Evolutionary conservation across 2,888 invertebrate genomes (phyloP).

Genomic region (Saturnia pavonia): DNA sequence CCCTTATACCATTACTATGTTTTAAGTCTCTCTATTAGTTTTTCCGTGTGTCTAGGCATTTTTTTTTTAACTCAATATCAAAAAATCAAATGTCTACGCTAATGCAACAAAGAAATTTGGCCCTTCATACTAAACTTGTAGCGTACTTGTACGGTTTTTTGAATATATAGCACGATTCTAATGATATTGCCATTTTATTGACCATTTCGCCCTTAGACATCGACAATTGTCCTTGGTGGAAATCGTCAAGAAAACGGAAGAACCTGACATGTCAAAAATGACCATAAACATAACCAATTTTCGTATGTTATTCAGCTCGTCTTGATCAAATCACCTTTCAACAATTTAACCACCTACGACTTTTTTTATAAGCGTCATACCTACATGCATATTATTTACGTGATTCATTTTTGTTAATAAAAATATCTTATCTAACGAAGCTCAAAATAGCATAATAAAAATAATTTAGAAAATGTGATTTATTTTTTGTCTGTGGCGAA

Average conservation of each 20-base stretch:
- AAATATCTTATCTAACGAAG: neutral
- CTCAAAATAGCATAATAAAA: neutral
- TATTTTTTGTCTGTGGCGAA: neutral
- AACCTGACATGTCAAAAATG: neutral
- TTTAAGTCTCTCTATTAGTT: too few relatives aligned
- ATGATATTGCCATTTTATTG: neutral
- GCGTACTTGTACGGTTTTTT: too few relatives aligned
- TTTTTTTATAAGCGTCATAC: neutral
- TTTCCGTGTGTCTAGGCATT: too few relatives aligned
- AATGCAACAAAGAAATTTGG: too few relatives aligned
- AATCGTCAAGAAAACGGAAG: neutral
- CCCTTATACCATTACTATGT: too few relatives aligned
- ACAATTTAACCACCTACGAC: conserved; percentile 3
- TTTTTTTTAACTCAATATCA: too few relatives aligned
- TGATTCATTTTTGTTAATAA: neutral
- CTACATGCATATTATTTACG: neutral
- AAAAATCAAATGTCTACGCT: too few relatives aligned
- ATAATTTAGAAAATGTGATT: neutral
- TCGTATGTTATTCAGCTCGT: neutral
- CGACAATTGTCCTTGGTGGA: neutral
- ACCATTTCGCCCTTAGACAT: neutral
- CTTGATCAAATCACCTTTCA: neutral
- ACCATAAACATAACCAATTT: neutral
- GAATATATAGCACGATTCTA: too few relatives aligned
- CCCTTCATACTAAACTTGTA: too few relatives aligned